Evolutionary conservation across 2,797 vertebrate species (phyloP).

Genomic region (Mormyrops attenuatus): DNA sequence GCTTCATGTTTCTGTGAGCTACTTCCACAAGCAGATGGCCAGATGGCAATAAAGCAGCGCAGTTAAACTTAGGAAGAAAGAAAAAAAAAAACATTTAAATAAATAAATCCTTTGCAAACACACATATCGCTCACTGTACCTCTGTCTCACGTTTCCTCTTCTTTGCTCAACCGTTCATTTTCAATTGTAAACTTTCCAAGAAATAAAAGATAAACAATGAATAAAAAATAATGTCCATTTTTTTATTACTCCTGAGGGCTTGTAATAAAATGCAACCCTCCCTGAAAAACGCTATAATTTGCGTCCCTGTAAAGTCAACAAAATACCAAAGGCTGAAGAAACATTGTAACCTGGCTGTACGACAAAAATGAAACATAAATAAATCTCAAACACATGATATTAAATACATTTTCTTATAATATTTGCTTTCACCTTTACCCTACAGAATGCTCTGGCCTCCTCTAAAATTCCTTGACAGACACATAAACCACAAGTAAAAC

Average conservation of each 20-base stretch:
- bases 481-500: not conserved
- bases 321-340: not conserved
- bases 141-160: not conserved
- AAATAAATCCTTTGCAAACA: not conserved
- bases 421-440: not conserved
- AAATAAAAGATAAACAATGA: not conserved
- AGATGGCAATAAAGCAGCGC: slow-evolving; percentile 52
- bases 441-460: not conserved
- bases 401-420: not conserved
- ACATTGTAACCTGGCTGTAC: not conserved
- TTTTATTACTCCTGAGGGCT: not conserved
- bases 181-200: not conserved
- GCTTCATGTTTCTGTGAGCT: slow-evolving; percentile 33
- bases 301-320: not conserved
- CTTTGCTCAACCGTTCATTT: not conserved
- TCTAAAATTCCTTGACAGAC: not conserved
- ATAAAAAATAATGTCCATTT: not conserved
- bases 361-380: not conserved
- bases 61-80: slow-evolving; percentile 61
- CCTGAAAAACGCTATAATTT: not conserved
- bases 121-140: not conserved
- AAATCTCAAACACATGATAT: not conserved
- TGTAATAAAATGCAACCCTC: not conserved
- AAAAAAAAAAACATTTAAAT: not conserved
- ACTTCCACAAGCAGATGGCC: slow-evolving; percentile 55